Base-by-base conservation (phyloP, 2,113 vertebrate genomes). In the Montifringilla adamsi region DNA sequence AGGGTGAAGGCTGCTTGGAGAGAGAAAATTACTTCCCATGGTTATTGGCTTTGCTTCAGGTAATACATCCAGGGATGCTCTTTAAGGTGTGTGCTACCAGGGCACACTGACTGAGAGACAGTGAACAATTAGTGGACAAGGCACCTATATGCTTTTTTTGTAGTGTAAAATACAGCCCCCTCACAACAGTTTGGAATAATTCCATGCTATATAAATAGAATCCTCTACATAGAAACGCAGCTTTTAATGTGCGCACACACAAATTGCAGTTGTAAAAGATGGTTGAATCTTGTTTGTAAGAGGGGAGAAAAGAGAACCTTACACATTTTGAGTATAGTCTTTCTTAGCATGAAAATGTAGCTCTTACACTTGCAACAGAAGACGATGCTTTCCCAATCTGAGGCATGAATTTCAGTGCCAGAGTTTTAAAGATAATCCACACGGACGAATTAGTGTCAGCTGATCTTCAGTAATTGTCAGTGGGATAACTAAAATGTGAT, bases 301-400 rank as follows among this genome's bases (percentile, higher is more conserved):
- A 24, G 15, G 3, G 4, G 15, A 12, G 0, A 19, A 35, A 59
- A 30, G 10, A 9, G 4, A 16, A 18, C n/a, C 15, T 47, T 23
- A 3, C 6, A 14, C 9, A 9, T 83, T 83, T 89, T 53, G 19
- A 77, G 37, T 24, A 1, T 22, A 9, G 24, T 46, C 5, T 60
- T 41, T 68, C 49, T 73, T 75, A 50, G 33, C 16, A 11, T 39
- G 33, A 22, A 82, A 47, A 3, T 28, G 33, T n/a, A 44, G 21
- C 39, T 85, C 13, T 82, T 47, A n/a, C 4, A n/a, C 12, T 69
- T 60, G 39, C 4, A 81, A 33, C 9, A 43, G n/a, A 31, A 80
- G 37, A 43, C 67, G 28, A 33, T 77, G 47, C 39, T 84, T 95
- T 67, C 44, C 30, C 6, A 27, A 19, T 58, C 43, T 1, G 3